phyloP scores from a whole-genome alignment of 2,113 vertebrate genomes.

The human (Homo sapiens) region DNA sequence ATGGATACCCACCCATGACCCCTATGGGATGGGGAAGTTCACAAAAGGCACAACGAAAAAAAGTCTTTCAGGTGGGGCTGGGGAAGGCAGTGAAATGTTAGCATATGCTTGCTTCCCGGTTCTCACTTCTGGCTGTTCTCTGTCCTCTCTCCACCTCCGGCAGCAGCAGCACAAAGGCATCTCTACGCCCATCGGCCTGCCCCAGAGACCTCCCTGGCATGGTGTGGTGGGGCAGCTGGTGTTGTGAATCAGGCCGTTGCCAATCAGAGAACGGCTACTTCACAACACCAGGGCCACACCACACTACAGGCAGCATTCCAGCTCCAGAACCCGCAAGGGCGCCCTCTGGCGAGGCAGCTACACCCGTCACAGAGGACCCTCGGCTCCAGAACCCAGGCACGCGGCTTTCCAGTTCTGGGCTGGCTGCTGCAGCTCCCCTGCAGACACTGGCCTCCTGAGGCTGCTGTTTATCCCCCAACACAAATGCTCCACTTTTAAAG shows the following conservation, averaged over 20 bases:
- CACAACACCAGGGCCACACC: constrained; percentile 98
- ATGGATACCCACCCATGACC: neutral
- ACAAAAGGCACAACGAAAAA: neutral
- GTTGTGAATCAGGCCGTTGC: constrained; percentile 99
- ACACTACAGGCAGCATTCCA: constrained; percentile 78
- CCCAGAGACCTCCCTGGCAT: neutral
- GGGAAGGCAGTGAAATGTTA: neutral
- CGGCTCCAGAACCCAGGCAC: neutral
- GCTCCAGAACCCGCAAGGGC: neutral
- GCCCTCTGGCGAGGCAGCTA: neutral
- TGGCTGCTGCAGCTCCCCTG: accelerated
- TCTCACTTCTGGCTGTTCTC: neutral
- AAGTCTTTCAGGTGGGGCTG: accelerated
- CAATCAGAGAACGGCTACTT: constrained; percentile 95
- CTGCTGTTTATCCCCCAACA: neutral
- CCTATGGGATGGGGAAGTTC: neutral
- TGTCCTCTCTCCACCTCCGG: neutral
- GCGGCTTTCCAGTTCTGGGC: neutral
- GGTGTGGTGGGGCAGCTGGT: constrained; percentile 97
- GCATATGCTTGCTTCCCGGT: too few species aligned
- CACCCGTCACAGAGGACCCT: accelerated
- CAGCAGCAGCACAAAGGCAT: neutral
- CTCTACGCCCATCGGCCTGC: accelerated
- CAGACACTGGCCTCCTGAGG: neutral
- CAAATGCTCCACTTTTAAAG: neutral